A percentile compares a stretch with the other conserved stretches of the same genome.
Evolutionary conservation across 2,797 vertebrate genomes (phyloP).

Genomic region (Myripristis murdjan): DNA sequence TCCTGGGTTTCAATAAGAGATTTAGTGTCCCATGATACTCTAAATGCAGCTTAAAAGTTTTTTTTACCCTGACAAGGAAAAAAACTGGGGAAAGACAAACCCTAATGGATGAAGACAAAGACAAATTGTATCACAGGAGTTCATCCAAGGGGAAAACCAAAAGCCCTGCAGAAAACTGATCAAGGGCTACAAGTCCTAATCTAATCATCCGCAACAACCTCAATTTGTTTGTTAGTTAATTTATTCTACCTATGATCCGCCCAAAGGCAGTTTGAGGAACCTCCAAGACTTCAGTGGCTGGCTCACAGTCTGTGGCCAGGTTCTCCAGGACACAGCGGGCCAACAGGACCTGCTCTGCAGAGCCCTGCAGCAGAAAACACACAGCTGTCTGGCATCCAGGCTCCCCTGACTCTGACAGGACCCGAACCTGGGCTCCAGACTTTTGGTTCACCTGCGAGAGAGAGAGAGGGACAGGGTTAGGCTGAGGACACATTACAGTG

Average conservation of each 20-base stretch:
- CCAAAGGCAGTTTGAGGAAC: conserved; percentile 90
- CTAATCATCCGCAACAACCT: neutral
- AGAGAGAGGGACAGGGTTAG: neutral
- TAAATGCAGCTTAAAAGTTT: no score
- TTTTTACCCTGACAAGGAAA: no score
- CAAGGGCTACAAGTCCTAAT: neutral
- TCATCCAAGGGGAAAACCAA: neutral
- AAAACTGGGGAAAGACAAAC: no score
- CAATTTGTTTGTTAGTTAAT: neutral
- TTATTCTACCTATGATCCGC: conserved; percentile 90
- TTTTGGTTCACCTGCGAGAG: conserved; percentile 86
- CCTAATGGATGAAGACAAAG: no score
- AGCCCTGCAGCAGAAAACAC: conserved; percentile 89
- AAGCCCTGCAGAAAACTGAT: neutral
- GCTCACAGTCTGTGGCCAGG: conserved; percentile 84
- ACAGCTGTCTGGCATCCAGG: conserved; percentile 58
- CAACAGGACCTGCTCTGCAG: conserved; percentile 87
- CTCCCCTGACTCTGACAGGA: conserved; percentile 65
- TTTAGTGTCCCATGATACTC: no score
- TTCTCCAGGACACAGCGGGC: conserved; percentile 88
- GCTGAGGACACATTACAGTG: neutral
- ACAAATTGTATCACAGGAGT: neutral
- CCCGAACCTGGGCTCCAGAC: conserved; percentile 86
- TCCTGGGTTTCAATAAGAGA: no score
- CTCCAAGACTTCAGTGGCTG: conserved; percentile 82